Evolutionary conservation across 2,797 vertebrate species (phyloP), one percentile per base, ranked within the genome.

Genomic region (Lithobates sylvaticus): DNA sequence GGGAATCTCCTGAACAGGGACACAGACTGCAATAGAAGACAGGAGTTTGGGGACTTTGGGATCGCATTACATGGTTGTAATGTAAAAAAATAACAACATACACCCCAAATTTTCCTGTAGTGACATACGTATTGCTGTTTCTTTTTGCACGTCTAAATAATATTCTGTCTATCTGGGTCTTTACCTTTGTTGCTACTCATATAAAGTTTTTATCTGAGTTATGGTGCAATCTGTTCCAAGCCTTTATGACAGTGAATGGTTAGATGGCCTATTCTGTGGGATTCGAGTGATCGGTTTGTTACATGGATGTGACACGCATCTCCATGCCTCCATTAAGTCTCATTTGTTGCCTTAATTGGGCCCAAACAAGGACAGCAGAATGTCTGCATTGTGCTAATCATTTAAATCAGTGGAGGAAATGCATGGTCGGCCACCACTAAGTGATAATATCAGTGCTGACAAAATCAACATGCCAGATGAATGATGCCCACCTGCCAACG

Each of bases 271-370:
- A 5, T 58, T 70, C 18, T 26, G 21, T 69, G 76, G 50, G 86
- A 83, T 54, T 84, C 13, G 32, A 74, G 74, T 74, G 39, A 73
- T 69, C 69, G 54, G 29, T 18, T 15, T 64, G 27, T 83, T 87
- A 78, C 86, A 83, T 61, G 58, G 69, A 34, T 74, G 86, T 87
- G 86, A 87, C 76, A 82, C 29, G 80, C 69, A 84, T 79, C 42
- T 64, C 76, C 69, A 69, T 78, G 58, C 54, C 27, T 87, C 70
- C 70, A 83, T 87, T 83, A 87, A 47, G 32, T 32, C 29, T 68
- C 58, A 77, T 79, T 87, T 84, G 69, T 78, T 73, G 75, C 29
- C 73, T 81, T 87, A 87, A 83, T 87, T 83, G 68, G 67, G 36
- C 85, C 27, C 69, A 58, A 58, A 18, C 84, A 71, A 36, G 58